Evolutionary conservation across 1,140 invertebrate genomes (phyloP).

Genomic region (Drosophila arizonae): DNA sequence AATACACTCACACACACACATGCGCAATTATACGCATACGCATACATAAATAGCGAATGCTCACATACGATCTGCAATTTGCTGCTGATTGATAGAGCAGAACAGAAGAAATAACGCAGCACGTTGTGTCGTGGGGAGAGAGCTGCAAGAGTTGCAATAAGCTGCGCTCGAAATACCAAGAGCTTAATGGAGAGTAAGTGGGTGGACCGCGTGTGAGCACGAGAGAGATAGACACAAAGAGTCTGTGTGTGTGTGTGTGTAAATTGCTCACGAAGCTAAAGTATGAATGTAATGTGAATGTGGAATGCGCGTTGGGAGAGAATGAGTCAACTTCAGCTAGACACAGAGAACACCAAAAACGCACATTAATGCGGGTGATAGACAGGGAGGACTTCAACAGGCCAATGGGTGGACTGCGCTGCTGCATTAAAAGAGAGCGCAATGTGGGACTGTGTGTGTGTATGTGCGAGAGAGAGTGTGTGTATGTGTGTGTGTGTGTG

Average conservation of each 20-base stretch:
- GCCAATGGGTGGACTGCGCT: constrained; percentile 12
- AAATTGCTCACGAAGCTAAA: not conserved
- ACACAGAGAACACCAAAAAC: not conserved
- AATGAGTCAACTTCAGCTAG: constrained; percentile 30
- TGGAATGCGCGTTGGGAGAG: constrained; percentile 28
- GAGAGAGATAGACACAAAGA: not conserved
- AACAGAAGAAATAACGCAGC: constrained; percentile 1
- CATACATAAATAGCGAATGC: not conserved
- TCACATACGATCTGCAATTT: constrained; percentile 3
- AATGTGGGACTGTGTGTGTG: constrained; percentile 8
- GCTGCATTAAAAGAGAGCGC: constrained; percentile 21
- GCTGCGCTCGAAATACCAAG: constrained; percentile 3
- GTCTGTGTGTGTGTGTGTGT: not conserved
- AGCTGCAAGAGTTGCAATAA: constrained; percentile 5
- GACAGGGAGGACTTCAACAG: not conserved
- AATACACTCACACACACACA: not conserved
- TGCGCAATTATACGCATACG: not conserved
- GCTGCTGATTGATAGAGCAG: not conserved
- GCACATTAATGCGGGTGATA: constrained; percentile 10
- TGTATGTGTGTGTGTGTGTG: constrained; percentile 7
- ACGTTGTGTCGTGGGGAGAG: not conserved
- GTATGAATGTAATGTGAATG: constrained; percentile 5
- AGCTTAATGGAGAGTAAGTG: not conserved
- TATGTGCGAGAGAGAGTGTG: constrained; percentile 1
- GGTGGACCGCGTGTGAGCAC: not conserved